Conservation (phyloP, 2,888 invertebrate species). For the Elmis aenea region DNA sequence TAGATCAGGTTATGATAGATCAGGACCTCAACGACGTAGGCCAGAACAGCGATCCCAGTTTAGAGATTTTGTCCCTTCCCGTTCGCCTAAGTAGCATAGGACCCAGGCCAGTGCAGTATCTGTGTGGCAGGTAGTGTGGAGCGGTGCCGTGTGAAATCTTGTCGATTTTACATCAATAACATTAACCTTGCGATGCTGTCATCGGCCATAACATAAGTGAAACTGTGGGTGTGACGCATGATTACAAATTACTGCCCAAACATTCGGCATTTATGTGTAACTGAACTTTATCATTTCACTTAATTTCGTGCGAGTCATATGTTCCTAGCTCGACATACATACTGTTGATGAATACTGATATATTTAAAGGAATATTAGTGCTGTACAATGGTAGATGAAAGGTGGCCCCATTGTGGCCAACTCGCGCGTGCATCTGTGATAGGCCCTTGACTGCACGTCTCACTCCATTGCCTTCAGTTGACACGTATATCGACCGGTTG, state of each 20-base stretch:
- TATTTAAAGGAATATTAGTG: conserved; percentile 35
- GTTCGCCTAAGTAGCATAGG: conserved; percentile 45
- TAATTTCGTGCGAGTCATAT: conserved; percentile 41
- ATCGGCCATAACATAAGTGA: conserved; percentile 22
- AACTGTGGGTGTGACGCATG: conserved; percentile 23
- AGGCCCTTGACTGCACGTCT: conserved; percentile 35
- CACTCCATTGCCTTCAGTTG: conserved; percentile 27
- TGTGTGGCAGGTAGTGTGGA: conserved; percentile 30
- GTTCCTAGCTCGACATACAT: conserved; percentile 41
- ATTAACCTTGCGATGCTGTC: conserved; percentile 19
- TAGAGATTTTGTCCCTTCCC: conserved; percentile 43
- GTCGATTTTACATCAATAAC: conserved; percentile 8
- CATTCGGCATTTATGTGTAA: conserved; percentile 36
- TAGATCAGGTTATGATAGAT: conserved; percentile 31
- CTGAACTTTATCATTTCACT: conserved; percentile 35
- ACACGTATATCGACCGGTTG: conserved; percentile 17
- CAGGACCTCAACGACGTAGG: conserved; percentile 34
- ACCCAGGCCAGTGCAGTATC: conserved; percentile 22
- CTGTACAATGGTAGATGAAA: conserved; percentile 32
- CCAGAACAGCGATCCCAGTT: conserved; percentile 40
- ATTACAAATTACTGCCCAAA: conserved; percentile 32
- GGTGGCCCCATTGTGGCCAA: conserved; percentile 19
- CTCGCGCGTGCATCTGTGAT: conserved; percentile 43
- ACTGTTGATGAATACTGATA: conserved; percentile 40
- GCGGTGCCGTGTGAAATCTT: conserved; percentile 13